Evolutionary conservation across 2,797 vertebrate species (phyloP).

Genomic region (Hafferia zeledoni): DNA sequence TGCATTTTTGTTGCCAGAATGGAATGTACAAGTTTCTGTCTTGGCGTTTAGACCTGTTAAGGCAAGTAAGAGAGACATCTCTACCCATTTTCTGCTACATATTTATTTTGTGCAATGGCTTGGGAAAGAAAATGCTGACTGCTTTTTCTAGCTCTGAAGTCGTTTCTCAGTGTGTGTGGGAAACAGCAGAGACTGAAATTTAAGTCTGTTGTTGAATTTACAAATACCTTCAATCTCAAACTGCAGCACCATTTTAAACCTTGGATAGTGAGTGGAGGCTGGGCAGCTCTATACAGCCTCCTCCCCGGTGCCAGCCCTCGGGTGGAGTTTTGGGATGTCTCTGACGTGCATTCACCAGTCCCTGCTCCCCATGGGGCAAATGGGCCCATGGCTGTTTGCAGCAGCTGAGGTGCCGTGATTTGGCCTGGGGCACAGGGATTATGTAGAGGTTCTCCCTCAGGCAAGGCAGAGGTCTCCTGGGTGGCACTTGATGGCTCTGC

Average conservation of each 20-base stretch:
- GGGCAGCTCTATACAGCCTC: neutral
- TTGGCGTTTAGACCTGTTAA: slow-evolving; percentile 1
- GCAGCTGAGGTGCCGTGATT: neutral
- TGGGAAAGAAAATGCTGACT: slow-evolving; percentile 36
- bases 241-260: neutral
- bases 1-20: slow-evolving; percentile 4
- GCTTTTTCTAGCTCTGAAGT: neutral
- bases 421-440: accelerated
- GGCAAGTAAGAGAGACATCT: slow-evolving; percentile 15
- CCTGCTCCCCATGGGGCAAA: neutral
- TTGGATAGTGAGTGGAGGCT: neutral
- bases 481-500: neutral
- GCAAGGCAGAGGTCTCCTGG: accelerated
- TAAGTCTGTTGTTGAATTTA: neutral
- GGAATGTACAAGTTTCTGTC: neutral
- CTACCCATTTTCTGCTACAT: slow-evolving; percentile 12
- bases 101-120: slow-evolving; percentile 46
- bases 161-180: neutral
- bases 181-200: neutral
- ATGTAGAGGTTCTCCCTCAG: neutral
- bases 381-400: accelerated
- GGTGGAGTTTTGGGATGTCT: neutral
- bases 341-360: too few relatives aligned
- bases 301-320: neutral
- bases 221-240: neutral